Percentiles rank a stretch among this genome's conserved stretches.
Conservation (phyloP, 2,797 vertebrate species). For the Acanthopagrus latus region DNA sequence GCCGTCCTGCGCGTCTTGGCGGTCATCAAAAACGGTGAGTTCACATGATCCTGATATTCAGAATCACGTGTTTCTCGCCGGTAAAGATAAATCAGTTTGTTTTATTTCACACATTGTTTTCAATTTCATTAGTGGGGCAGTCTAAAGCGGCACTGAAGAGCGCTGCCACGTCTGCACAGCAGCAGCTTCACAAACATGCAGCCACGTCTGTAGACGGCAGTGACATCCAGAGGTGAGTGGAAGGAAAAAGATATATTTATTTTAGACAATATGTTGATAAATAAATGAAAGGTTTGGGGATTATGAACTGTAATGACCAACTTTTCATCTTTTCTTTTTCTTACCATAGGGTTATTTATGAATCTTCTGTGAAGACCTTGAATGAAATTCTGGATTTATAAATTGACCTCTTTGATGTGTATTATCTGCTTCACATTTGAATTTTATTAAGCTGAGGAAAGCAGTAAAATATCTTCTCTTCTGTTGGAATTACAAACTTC, state of each 20-base stretch:
- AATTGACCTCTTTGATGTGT: not conserved
- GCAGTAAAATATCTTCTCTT: not conserved
- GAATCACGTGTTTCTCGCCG: not conserved
- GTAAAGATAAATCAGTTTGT: not conserved
- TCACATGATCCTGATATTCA: not conserved
- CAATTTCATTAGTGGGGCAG: constrained; percentile 76
- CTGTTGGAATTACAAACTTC: not conserved
- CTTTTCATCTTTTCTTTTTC: constrained; percentile 52
- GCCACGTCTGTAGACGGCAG: constrained; percentile 75
- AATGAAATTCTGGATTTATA: constrained; percentile 86
- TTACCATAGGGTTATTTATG: constrained; percentile 87
- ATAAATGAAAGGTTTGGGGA: not conserved
- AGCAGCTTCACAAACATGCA: constrained; percentile 82
- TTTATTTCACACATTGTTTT: not conserved
- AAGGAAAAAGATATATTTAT: not conserved
- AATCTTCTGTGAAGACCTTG: constrained; percentile 88
- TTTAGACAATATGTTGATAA: not conserved
- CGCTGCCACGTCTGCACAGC: constrained; percentile 82
- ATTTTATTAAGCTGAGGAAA: not conserved
- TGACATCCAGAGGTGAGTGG: constrained; percentile 85
- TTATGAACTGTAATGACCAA: constrained; percentile 1
- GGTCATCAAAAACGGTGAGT: constrained; percentile 88
- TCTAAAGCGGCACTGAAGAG: constrained; percentile 82
- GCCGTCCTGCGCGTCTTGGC: constrained; percentile 87
- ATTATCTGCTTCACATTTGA: constrained; percentile 16